A percentile compares a stretch with the other conserved stretches of the same genome.
phyloP scores from a whole-genome alignment of 2,113 vertebrate genomes.

The Brachyhypopomus gauderio region DNA sequence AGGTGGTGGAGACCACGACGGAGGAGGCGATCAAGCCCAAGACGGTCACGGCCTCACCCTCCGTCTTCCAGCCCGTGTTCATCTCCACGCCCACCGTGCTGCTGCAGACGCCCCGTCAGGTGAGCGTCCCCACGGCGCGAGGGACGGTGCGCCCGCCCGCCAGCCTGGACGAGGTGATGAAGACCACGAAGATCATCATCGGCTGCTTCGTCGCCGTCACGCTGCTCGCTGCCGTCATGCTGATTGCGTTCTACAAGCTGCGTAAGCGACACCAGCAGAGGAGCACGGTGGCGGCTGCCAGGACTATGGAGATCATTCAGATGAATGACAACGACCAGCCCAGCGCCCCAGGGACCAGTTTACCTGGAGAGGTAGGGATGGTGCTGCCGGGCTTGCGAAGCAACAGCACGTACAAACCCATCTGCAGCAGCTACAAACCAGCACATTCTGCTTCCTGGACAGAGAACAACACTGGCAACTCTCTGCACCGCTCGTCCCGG shows the following conservation, averaged over 20 bases:
- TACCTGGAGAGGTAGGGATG: constrained; percentile 85
- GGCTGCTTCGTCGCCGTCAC: constrained; percentile 97
- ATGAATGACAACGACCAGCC: constrained; percentile 89
- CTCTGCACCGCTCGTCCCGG: constrained; percentile 86
- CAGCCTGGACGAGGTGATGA: constrained; percentile 97
- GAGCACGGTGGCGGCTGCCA: constrained; percentile 88
- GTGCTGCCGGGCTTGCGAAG: constrained; percentile 84
- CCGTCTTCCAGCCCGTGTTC: constrained; percentile 93
- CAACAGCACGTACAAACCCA: constrained; percentile 89
- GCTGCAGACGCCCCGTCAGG: constrained; percentile 87
- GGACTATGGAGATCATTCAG: constrained; percentile 94
- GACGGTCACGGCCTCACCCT: constrained; percentile 86
- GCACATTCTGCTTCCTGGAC: constrained; percentile 91
- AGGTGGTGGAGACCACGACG: constrained; percentile 86
- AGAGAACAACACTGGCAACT: constrained; percentile 90
- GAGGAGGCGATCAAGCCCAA: constrained; percentile 90
- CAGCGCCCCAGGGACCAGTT: constrained; percentile 73
- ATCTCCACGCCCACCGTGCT: constrained; percentile 94
- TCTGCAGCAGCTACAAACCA: constrained; percentile 88
- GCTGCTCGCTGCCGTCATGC: constrained; percentile 92
- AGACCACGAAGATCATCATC: constrained; percentile 99
- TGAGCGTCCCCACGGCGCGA: constrained; percentile 80
- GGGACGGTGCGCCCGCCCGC: constrained; percentile 80
- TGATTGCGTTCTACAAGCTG: constrained; percentile 97
- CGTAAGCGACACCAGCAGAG: constrained; percentile 96